Percentiles rank a stretch among this genome's conserved stretches.
Conservation (phyloP, 53 echinoderm and acorn worm species). For the Temnopleurus reevesii region DNA sequence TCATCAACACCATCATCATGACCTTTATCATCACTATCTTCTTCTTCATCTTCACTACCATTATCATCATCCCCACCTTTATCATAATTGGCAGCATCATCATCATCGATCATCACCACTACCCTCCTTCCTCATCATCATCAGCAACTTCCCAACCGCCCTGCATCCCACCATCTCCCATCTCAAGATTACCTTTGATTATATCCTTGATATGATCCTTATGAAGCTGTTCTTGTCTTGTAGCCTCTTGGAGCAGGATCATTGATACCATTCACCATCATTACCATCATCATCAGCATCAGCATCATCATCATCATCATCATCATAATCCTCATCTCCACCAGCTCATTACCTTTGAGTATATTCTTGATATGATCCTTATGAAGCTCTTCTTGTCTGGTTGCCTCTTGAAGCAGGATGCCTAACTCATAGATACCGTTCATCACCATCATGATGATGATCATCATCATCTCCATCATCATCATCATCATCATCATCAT, state of each 20-base stretch:
- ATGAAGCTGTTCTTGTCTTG: background rate
- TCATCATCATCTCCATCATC: background rate
- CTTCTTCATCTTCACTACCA: conserved; percentile 33
- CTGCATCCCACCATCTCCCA: background rate
- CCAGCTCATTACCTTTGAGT: background rate
- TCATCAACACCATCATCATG: background rate
- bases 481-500: conserved; percentile 26
- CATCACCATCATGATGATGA: background rate
- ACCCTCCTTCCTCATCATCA: background rate
- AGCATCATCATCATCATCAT: background rate
- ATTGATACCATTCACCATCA: background rate
- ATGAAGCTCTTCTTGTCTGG: conserved; percentile 24
- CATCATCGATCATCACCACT: background rate
- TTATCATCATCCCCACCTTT: background rate
- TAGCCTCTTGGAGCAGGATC: background rate
- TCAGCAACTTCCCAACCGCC: background rate
- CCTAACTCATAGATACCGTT: conserved; percentile 49
- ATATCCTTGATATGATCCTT: background rate
- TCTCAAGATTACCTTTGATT: background rate
- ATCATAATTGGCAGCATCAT: background rate
- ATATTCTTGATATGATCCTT: conserved; percentile 5
- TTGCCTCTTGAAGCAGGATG: background rate
- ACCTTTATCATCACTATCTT: conserved; percentile 37
- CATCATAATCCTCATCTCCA: background rate
- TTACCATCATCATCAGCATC: background rate